Evolutionary conservation across 2,888 invertebrate species (phyloP).

Genomic region (Diplazon laetatorius): DNA sequence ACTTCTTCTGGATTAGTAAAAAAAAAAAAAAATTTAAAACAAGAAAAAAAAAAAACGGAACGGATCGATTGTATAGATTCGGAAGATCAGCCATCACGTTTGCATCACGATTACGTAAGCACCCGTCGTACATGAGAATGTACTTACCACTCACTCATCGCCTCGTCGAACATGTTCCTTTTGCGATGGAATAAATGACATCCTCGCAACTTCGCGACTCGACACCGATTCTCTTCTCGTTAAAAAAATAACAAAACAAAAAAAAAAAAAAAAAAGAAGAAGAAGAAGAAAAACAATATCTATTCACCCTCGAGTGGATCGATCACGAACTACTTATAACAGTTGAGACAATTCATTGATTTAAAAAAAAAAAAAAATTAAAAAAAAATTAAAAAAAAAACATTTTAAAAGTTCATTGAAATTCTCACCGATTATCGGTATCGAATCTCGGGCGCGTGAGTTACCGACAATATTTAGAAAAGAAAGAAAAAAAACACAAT

Average conservation of each 20-base stretch:
- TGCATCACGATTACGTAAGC: no score
- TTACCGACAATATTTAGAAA: slow-evolving; percentile 37
- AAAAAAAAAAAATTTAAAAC: background rate
- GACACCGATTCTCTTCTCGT: slow-evolving; percentile 30
- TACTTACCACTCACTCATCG: slow-evolving; percentile 82
- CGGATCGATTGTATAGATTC: no score
- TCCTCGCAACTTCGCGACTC: slow-evolving; percentile 34
- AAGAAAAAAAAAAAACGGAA: background rate
- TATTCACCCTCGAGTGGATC: background rate
- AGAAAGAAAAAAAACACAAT: no score
- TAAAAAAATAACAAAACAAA: slow-evolving; percentile 15
- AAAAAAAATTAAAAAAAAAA: background rate
- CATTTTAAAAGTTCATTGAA: background rate
- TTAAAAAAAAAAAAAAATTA: slow-evolving; percentile 13
- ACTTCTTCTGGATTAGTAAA: background rate
- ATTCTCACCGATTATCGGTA: slow-evolving; percentile 4
- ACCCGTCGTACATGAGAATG: slow-evolving; percentile 78
- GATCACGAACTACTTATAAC: slow-evolving; percentile 6
- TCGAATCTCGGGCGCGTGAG: slow-evolving; percentile 32
- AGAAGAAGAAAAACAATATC: no score
- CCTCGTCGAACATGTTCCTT: slow-evolving; percentile 79
- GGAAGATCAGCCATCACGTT: slow-evolving; percentile 55
- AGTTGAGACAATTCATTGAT: background rate
- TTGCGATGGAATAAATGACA: slow-evolving; percentile 74
- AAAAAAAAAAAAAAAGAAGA: no score